These are phyloP conservation scores for Aeoliscus strigatus DNA, from an alignment of 2,797 vertebrate genomes.

Conservation along the genomic window DNA sequence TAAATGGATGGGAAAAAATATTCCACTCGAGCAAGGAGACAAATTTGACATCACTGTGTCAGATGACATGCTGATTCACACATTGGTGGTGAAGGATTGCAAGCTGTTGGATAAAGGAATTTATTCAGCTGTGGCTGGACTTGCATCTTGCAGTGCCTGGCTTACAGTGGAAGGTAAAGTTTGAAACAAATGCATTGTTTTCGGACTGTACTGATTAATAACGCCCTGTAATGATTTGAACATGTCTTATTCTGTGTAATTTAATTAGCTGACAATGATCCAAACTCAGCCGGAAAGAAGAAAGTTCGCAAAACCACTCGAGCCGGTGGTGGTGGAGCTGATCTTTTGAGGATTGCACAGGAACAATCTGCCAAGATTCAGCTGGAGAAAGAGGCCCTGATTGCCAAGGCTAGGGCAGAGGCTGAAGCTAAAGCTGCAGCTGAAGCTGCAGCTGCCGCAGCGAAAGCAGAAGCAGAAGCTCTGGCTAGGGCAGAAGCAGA, in stretches of 20 bases:
- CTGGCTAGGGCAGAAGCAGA: slow-evolving; percentile 3
- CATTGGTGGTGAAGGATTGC: slow-evolving; percentile 75
- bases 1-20: slow-evolving; percentile 77
- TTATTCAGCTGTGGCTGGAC: slow-evolving; percentile 75
- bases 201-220: slow-evolving; percentile 1
- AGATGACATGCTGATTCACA: slow-evolving; percentile 82
- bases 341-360: slow-evolving; percentile 63
- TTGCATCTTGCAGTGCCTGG: slow-evolving; percentile 80
- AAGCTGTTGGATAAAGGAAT: slow-evolving; percentile 79
- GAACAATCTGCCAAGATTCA: slow-evolving; percentile 69
- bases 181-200: neutral
- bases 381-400: slow-evolving; percentile 51
- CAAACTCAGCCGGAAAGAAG: slow-evolving; percentile 62
- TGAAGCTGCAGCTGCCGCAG: slow-evolving; percentile 5
- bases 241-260: neutral
- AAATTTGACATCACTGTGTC: slow-evolving; percentile 78
- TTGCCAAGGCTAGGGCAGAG: slow-evolving; percentile 44
- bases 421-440: slow-evolving; percentile 8
- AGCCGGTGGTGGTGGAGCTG: slow-evolving; percentile 62
- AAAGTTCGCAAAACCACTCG: slow-evolving; percentile 72
- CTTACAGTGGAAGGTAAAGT: slow-evolving; percentile 81
- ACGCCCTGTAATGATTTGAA: neutral
- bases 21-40: slow-evolving; percentile 61
- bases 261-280: slow-evolving; percentile 65
- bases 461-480: slow-evolving; percentile 2